phyloP scores from a whole-genome alignment of 2,797 vertebrate genomes.

The Antennarius maculatus region DNA sequence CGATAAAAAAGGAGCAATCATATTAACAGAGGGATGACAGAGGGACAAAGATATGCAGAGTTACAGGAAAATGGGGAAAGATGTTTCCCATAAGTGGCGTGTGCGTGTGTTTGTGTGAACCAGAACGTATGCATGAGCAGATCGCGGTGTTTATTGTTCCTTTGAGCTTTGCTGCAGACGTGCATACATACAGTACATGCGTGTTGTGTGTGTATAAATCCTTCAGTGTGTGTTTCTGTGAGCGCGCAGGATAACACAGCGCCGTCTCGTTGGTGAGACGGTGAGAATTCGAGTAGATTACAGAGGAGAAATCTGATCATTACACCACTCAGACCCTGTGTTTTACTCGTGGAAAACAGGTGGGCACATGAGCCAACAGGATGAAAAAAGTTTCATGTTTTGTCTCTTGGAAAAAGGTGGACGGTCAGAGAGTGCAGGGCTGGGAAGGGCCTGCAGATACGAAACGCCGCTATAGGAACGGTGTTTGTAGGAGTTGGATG shows the following conservation, averaged over 20 bases:
- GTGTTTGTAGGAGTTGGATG: conserved; percentile 45
- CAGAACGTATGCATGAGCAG: not conserved
- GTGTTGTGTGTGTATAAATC: conserved; percentile 8
- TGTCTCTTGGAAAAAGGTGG: conserved; percentile 54
- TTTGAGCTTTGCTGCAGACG: conserved; percentile 10
- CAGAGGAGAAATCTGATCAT: conserved; percentile 82
- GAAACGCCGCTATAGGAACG: conserved; percentile 40
- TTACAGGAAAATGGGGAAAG: conserved; percentile 60
- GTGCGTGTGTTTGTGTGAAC: not conserved
- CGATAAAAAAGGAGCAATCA: conserved; percentile 74
- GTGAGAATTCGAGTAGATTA: conserved; percentile 81
- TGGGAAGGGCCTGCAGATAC: conserved; percentile 55
- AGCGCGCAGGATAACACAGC: conserved; percentile 48
- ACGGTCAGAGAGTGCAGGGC: conserved; percentile 73
- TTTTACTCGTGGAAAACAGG: conserved; percentile 80
- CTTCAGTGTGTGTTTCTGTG: conserved; percentile 16
- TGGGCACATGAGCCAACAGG: conserved; percentile 72
- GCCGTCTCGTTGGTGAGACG: conserved; percentile 61
- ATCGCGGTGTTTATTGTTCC: not conserved
- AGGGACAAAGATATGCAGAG: conserved; percentile 76
- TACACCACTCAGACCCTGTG: conserved; percentile 78
- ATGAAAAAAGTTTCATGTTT: conserved; percentile 73
- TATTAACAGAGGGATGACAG: conserved; percentile 79
- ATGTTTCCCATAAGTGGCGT: conserved; percentile 58
- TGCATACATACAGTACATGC: not conserved